phyloP scores from a whole-genome alignment of 1,140 invertebrate species.

The Camponotus floridanus region DNA sequence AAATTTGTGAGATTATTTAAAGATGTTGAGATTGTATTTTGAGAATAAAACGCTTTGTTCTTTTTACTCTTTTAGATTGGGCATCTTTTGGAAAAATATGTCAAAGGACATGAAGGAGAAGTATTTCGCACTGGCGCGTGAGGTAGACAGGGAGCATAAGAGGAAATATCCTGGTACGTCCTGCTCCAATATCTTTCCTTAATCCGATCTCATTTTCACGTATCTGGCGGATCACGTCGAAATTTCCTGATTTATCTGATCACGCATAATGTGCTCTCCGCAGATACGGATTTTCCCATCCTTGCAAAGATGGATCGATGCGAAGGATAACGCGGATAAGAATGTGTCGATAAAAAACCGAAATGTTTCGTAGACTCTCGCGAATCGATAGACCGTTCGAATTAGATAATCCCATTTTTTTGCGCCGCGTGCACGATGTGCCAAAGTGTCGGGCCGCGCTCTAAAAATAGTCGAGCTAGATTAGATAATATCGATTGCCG shows the following conservation, averaged over 20 bases:
- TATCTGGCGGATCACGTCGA: constrained; percentile 8
- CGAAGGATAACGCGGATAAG: background rate
- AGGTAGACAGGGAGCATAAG: constrained; percentile 88
- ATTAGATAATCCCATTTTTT: constrained; percentile 39
- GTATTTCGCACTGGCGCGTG: constrained; percentile 87
- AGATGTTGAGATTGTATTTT: background rate
- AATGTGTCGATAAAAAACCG: constrained; percentile 5
- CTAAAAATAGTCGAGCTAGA: constrained; percentile 45
- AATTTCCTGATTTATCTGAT: constrained; percentile 61
- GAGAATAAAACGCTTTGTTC: background rate
- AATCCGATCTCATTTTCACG: constrained; percentile 48
- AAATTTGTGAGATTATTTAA: background rate
- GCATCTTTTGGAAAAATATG: constrained; percentile 87
- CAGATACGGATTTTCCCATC: constrained; percentile 33
- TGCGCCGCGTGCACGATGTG: constrained; percentile 10
- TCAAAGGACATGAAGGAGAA: constrained; percentile 85
- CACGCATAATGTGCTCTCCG: constrained; percentile 13
- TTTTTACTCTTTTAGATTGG: constrained; percentile 81
- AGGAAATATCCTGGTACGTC: constrained; percentile 88
- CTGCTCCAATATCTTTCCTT: constrained; percentile 17
- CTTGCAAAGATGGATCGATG: background rate
- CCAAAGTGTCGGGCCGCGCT: constrained; percentile 32
- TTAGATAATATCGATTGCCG: constrained; percentile 57
- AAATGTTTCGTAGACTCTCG: background rate
- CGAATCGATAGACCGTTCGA: background rate